Base-by-base conservation (phyloP, 2,113 vertebrate species). In the Macaca fascicularis region DNA sequence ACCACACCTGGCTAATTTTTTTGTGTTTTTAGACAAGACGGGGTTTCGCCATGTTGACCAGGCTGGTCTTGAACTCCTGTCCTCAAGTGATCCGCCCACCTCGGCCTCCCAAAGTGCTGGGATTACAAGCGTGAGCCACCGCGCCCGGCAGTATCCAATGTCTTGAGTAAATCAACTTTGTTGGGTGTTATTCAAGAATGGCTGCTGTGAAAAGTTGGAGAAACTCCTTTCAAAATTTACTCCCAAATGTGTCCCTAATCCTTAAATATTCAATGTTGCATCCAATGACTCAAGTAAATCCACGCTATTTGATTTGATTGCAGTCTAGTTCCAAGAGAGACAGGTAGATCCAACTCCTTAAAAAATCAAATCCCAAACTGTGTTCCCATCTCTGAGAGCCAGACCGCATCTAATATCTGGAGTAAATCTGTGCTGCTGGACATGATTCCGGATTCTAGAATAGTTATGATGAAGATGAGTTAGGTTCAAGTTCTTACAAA, bases 141-240 rank as follows among this genome's bases (percentile, higher is more conserved):
- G 0, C 2, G 5, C 61, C 12, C 0, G 5, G 27, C 27, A 5
- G 32, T 59, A 59, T 3, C 16, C 7, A 69, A 14, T 19, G 48
- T 93, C 45, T 52, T 27, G 9, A 32, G 52, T 61, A 35, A 89
- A 16, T 76, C 52, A 1, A 7, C 1, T 20, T 27, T 14, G 22
- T 11, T 61, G 87, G 12, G 35, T 16, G 2, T 80, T 27, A 10
- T 64, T 79, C 1, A 2, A 87, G 69, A 14, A 30, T 8, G 52
- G 20, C 87, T 55, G 22, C 43, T 38, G 13, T 38, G 40, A 59
- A 74, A 59, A 75, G 8, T 1, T 1, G 38, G 11, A n/a, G 32
- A n/a, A 20, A 22, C 61, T 38, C 16, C 48, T 57, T 35, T 25
- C 27, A 80, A 80, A 69, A 55, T 4, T 12, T 22, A 69, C 10